phyloP scores from a whole-genome alignment of 2,113 vertebrate genomes.

The Gallinago media region DNA sequence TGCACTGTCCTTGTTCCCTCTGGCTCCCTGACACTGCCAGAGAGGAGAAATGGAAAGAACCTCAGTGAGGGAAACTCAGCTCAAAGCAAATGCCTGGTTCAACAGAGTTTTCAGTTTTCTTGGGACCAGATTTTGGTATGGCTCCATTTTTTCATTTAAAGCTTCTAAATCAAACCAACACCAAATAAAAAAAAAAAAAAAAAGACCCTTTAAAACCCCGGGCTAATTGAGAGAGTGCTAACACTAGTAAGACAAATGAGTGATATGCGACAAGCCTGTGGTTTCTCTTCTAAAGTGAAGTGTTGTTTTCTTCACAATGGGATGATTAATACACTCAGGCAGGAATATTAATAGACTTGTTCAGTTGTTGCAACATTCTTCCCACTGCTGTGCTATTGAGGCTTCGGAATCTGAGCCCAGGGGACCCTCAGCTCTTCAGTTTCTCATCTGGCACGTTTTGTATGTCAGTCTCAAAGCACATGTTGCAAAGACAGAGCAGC shows the following conservation, averaged over 20 bases:
- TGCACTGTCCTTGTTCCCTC: neutral
- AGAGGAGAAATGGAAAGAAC: neutral
- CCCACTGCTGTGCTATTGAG: constrained; percentile 47
- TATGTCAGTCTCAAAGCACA: constrained; percentile 20
- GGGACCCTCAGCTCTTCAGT: constrained; percentile 43
- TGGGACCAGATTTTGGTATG: neutral
- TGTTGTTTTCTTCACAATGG: constrained; percentile 67
- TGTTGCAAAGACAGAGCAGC: neutral
- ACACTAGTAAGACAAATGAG: constrained; percentile 44
- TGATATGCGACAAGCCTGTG: constrained; percentile 36
- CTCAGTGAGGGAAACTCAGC: neutral
- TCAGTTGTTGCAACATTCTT: constrained; percentile 53
- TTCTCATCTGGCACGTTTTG: constrained; percentile 46
- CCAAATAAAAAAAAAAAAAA: neutral
- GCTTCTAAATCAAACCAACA: neutral
- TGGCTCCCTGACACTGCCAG: neutral
- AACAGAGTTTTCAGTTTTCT: neutral
- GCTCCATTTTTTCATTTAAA: constrained; percentile 1
- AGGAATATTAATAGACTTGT: constrained; percentile 53
- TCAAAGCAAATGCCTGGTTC: neutral
- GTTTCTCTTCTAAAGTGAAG: constrained; percentile 59
- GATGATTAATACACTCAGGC: constrained; percentile 65
- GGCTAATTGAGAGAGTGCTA: constrained; percentile 49
- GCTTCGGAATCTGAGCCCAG: neutral
- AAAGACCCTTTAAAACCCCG: constrained; percentile 9